Conservation (phyloP, 2,113 vertebrate genomes). For the Lathamus discolor region DNA sequence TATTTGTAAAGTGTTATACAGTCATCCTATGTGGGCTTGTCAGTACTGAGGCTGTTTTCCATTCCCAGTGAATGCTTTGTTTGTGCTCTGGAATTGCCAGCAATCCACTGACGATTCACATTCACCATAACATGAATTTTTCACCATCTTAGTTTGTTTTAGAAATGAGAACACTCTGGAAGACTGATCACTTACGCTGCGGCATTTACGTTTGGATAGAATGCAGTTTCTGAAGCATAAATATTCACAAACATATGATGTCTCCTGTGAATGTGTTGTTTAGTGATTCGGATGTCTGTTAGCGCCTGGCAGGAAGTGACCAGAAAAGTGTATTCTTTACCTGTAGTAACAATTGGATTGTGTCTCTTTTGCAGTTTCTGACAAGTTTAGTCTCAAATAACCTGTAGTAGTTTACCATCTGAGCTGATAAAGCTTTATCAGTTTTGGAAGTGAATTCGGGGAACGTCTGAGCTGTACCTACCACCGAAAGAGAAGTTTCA, state of each 20-base stretch:
- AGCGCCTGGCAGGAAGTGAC: neutral
- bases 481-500: rapidly evolving
- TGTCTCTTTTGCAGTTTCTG: neutral
- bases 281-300: neutral
- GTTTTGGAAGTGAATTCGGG: neutral
- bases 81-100: neutral
- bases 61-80: neutral
- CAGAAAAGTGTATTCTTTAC: neutral
- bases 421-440: neutral
- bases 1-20: neutral
- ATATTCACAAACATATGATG: neutral
- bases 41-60: neutral
- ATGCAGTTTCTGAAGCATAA: neutral
- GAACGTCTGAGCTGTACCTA: neutral
- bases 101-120: neutral
- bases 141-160: neutral
- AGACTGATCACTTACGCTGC: neutral
- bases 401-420: neutral
- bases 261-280: neutral
- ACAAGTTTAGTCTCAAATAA: neutral
- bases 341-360: neutral
- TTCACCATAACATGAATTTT: neutral
- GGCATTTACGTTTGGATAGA: neutral
- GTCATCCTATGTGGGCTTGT: neutral
- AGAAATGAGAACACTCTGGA: neutral